Evolutionary conservation across 1,140 invertebrate species (phyloP), one percentile per base, ranked within the genome.

Genomic region (Drosophila lowei): DNA sequence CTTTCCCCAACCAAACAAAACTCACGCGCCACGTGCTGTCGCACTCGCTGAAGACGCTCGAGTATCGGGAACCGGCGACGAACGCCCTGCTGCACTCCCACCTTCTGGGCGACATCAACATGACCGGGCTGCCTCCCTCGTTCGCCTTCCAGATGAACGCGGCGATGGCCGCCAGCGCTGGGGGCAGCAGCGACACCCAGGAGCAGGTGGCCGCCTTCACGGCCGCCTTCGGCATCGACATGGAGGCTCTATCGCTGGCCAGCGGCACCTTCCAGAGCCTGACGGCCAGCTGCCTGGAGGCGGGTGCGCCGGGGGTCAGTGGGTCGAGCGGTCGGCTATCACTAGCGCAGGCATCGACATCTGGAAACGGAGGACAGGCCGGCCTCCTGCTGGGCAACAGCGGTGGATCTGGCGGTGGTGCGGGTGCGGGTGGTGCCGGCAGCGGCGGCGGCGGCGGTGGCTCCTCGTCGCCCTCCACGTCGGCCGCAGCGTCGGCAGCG

Each of bases 1-100:
- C 95, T 89, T 97, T 97, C 92, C 95, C 96, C 73, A 95, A 96
- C 90, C 96, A 97, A 93, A 96, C 95, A 93, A 97, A 97, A 93
- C 93, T 97, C 90, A 96, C 96, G 81, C 93, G 96, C 89, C 96
- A 97, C 93, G 95, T 97, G 92, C 93, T 97, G 81, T 96, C 95
- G 91, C 96, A 97, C 92, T 96, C 95, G 86, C 93, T 97, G 91
- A 96, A 97, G 92, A 95, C 95, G 75, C 93, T 96, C 88, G 96
- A 97, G 93, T 96, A 95, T 91, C 94, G 96, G 72, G 95, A 96
- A 81, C 95, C 93, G 81, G 28, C 78, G 15, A 49, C 74, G 3
- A 72, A 80, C 50, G 94, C 93, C 77, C 93, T 93, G 74, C 92
- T 92, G 60, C 93, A 91, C 78, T 91, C 68, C 64, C 83, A 88